These are phyloP conservation scores for Luperina nickerlii DNA, from an alignment of 2,888 invertebrate genomes.

Conservation along the genomic window DNA sequence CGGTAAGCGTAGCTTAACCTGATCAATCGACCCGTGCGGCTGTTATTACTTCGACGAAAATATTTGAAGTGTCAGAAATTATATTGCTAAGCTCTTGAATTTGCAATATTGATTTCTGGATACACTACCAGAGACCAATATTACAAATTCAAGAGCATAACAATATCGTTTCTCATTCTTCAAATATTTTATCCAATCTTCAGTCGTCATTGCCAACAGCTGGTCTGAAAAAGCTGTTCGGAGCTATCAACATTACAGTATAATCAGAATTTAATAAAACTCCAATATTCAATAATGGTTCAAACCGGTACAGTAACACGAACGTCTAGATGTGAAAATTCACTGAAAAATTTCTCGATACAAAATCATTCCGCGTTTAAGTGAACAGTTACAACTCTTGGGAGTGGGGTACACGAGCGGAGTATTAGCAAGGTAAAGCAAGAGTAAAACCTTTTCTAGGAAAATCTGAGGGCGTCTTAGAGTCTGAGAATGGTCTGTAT, in stretches of 20 bases:
- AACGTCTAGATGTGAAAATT: constrained; percentile 58
- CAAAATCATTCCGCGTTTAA: constrained; percentile 65
- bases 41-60: constrained; percentile 6
- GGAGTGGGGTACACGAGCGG: constrained; percentile 25
- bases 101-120: background rate
- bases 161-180: constrained; percentile 30
- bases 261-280: constrained; percentile 65
- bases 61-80: constrained; percentile 27
- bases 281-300: constrained; percentile 50
- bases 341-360: constrained; percentile 64
- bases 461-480: too few species aligned
- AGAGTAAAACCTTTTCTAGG: background rate
- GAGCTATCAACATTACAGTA: constrained; percentile 52
- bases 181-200: constrained; percentile 50
- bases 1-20: background rate
- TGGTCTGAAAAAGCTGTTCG: constrained; percentile 49
- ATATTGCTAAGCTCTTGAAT: constrained; percentile 27
- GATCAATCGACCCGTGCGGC: background rate
- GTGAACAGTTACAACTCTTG: constrained; percentile 48
- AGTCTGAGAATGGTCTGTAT: too few species aligned
- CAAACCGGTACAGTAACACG: constrained; percentile 37
- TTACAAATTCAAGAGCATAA: constrained; percentile 18
- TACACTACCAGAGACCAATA: background rate
- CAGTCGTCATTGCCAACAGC: constrained; percentile 54
- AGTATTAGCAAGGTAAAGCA: background rate